Base-by-base conservation (phyloP, 2,113 vertebrate genomes). In the Thymallus thymallus region DNA sequence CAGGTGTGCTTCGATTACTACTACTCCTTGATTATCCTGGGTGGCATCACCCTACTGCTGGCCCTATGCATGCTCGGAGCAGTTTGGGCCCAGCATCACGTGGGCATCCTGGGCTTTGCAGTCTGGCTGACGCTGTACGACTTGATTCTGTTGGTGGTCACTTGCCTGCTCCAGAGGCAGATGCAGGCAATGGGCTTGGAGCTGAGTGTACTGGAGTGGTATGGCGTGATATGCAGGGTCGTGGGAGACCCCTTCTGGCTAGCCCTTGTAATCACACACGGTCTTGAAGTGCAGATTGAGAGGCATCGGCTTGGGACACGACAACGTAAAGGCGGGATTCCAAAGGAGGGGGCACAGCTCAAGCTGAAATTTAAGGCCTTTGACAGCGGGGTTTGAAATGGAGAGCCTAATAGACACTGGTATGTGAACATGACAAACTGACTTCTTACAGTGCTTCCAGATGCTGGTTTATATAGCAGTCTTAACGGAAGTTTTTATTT, bases 161-260 rank as follows among this genome's bases (percentile, higher is more conserved):
- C 20, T 4, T 60, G 29, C 30, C 18, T 76, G 55, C 71, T 76
- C 26, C 66, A 81, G 22, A 22, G 60, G 10, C 30, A 76, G 30
- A 73, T 64, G 45, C 2, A 1, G 30, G 48, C 16, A 13, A n/a
- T 30, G n/a, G 60, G 61, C n/a, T 29, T 63, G 61, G 22, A 14
- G 13, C 22, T 80, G 46, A 69, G 48, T 5, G 10, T 13, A 0
- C 24, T 74, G 55, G n/a, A n/a, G 6, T 76, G 60, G 72, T 72
- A 46, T 16, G 65, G 72, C 3, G 22, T 75, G 14, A 13, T 24
- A 18, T 66, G 68, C 12, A 46, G 68, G 30, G n/a, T 78, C 56
- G 18, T 45, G 70, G 62, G 78, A 73, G 78, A 76, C 70, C 71
- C 71, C 76, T 81, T 84, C 56, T 74, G 82, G 63, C 41, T 71